phyloP scores from a whole-genome alignment of 37 sponge, comb jelly and placozoan species.

The Cladorhizidae sp. region DNA sequence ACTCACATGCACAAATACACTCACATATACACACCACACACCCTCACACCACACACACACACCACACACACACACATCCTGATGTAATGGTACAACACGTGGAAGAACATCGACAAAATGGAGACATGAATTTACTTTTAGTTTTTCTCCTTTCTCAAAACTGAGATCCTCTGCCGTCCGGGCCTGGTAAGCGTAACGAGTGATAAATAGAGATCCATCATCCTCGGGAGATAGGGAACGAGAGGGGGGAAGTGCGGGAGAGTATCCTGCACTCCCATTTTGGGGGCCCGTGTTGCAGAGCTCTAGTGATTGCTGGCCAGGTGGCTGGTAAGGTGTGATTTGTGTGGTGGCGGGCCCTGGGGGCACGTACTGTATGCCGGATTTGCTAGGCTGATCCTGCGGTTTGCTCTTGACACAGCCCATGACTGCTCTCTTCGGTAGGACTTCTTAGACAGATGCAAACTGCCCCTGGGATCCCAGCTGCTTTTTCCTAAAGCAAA shows the following conservation, averaged over 20 bases:
- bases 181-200: slow-evolving; percentile 78
- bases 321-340: neutral
- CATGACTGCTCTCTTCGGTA: neutral
- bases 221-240: neutral
- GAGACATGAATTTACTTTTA: slow-evolving; percentile 31
- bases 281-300: neutral
- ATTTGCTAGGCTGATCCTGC: neutral
- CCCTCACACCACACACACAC: too few relatives aligned
- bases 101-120: neutral
- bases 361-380: neutral
- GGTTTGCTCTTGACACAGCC: neutral
- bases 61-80: too few relatives aligned
- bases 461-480: too few relatives aligned
- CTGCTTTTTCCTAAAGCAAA: too few relatives aligned
- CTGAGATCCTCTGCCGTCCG: slow-evolving; percentile 84
- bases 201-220: slow-evolving; percentile 26
- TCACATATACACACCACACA: too few relatives aligned
- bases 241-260: neutral
- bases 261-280: slow-evolving; percentile 4
- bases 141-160: slow-evolving; percentile 87
- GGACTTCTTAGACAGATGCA: too few relatives aligned
- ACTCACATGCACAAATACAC: too few relatives aligned
- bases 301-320: neutral
- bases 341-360: neutral
- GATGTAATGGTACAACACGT: neutral